Evolutionary conservation across 2,113 vertebrate genomes (phyloP).

Genomic region (Syngnathus scovelli): DNA sequence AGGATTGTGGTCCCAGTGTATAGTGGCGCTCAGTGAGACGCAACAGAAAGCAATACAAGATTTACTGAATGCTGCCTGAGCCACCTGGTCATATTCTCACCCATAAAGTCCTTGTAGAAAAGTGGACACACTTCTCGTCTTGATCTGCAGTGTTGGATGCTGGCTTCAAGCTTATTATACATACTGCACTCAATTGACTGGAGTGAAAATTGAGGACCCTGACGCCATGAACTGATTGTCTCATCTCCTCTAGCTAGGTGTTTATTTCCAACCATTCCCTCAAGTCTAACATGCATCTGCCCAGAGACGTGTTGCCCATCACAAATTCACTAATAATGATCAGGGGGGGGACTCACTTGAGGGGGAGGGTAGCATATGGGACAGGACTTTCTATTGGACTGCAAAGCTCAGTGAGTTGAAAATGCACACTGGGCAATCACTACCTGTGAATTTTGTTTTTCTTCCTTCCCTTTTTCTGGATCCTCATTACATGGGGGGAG

Average conservation of each 20-base stretch:
- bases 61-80: conserved; percentile 91
- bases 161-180: conserved; percentile 22
- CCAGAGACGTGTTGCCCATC: conserved; percentile 20
- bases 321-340: conserved; percentile 33
- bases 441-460: conserved; percentile 48
- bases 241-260: conserved; percentile 29
- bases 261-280: conserved; percentile 38
- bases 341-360: not conserved
- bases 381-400: conserved; percentile 45
- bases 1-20: conserved; percentile 92
- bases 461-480: conserved; percentile 29
- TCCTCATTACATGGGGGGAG: conserved; percentile 37
- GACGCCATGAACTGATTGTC: conserved; percentile 8
- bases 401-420: conserved; percentile 40
- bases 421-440: conserved; percentile 52
- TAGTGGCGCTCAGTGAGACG: conserved; percentile 85
- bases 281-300: conserved; percentile 9
- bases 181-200: conserved; percentile 11
- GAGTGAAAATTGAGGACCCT: conserved; percentile 38
- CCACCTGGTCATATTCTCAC: conserved; percentile 49
- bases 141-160: conserved; percentile 60
- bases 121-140: conserved; percentile 48
- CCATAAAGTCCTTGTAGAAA: conserved; percentile 50
- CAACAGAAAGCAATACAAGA: conserved; percentile 96
- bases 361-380: not conserved